Evolutionary conservation across 2,797 vertebrate genomes (phyloP).

Genomic region (Lepilemur ruficaudatus): DNA sequence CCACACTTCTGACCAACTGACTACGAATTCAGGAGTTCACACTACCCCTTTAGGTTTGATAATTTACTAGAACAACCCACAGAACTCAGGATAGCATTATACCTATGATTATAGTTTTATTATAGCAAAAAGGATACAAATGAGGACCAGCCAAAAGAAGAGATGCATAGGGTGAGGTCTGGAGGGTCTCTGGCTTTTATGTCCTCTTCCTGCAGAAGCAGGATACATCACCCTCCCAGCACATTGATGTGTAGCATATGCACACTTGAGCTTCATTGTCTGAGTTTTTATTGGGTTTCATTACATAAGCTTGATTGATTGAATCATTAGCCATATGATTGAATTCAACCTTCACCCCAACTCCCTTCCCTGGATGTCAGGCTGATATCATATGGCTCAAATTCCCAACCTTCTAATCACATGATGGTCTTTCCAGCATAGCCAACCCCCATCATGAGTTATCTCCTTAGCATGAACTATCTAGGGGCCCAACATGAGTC

Average conservation of each 20-base stretch:
- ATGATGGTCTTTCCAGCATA: background rate
- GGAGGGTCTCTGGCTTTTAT: background rate
- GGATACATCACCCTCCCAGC: background rate
- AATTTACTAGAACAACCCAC: background rate
- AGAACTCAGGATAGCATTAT: background rate
- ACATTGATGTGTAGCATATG: accelerated
- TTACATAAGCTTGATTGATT: background rate
- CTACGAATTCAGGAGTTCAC: background rate
- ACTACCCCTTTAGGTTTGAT: background rate
- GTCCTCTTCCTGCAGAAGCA: background rate
- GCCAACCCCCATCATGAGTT: background rate
- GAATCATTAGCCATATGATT: background rate
- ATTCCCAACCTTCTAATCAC: background rate
- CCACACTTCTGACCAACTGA: background rate
- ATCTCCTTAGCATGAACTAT: background rate
- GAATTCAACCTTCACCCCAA: background rate
- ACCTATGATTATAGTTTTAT: background rate
- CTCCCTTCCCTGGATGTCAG: background rate
- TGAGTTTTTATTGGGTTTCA: background rate
- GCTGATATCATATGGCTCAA: background rate
- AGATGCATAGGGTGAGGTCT: background rate
- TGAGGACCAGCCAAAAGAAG: background rate
- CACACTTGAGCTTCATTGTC: background rate
- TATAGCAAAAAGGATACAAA: background rate
- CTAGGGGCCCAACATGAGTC: background rate